Percentiles rank a stretch among this genome's conserved stretches.
These are phyloP conservation scores for Carassius carassius DNA, from an alignment of 2,113 vertebrate genomes.

Conservation along the genomic window DNA sequence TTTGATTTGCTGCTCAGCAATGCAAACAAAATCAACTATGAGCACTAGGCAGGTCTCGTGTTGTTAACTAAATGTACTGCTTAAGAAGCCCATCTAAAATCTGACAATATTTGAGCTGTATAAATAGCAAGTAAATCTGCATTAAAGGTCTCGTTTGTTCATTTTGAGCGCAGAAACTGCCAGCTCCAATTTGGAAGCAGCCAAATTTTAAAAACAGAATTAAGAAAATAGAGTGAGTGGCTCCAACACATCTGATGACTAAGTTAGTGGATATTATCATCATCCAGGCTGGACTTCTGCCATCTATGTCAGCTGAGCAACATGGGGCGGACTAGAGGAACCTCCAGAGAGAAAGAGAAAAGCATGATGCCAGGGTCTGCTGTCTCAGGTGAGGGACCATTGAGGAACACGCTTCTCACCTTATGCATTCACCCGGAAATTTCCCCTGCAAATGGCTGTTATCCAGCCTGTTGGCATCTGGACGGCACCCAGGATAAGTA, in stretches of 20 bases:
- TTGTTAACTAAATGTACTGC: background rate
- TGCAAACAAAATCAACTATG: background rate
- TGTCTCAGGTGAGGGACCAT: slow-evolving; percentile 28
- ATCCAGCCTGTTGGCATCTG: slow-evolving; percentile 7
- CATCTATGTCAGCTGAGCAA: slow-evolving; percentile 31
- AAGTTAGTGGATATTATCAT: slow-evolving; percentile 37
- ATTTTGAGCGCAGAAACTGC: background rate
- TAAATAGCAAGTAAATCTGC: background rate
- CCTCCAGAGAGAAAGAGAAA: background rate
- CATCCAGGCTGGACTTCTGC: slow-evolving; percentile 24
- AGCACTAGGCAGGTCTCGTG: background rate
- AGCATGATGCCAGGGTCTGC: background rate
- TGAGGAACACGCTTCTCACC: slow-evolving; percentile 26
- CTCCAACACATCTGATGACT: slow-evolving; percentile 11
- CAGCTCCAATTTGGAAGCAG: background rate
- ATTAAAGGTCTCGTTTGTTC: background rate
- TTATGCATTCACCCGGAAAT: slow-evolving; percentile 25
- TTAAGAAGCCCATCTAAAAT: background rate
- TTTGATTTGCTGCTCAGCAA: background rate
- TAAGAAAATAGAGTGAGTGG: background rate
- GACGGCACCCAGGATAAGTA: background rate
- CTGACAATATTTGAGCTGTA: background rate
- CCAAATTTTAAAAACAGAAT: background rate
- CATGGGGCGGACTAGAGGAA: background rate
- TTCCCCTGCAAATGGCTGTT: background rate